phyloP scores from a whole-genome alignment of 2,113 vertebrate species.

The Carollia perspicillata region DNA sequence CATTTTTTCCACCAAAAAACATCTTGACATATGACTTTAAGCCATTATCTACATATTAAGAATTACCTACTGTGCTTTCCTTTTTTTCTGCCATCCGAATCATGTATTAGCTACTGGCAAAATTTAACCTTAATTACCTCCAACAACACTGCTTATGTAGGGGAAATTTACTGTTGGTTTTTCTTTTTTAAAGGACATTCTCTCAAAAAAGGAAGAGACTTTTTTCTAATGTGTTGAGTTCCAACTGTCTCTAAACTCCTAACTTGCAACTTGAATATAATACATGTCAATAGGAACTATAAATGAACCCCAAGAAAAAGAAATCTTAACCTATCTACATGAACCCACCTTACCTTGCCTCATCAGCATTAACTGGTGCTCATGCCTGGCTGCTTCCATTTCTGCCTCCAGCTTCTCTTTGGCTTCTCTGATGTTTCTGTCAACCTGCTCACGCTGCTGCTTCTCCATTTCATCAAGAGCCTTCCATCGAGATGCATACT shows the following conservation, averaged over 20 bases:
- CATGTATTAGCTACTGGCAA: not conserved
- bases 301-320: not conserved
- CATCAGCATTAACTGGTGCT: conserved; percentile 99
- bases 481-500: conserved; percentile 97
- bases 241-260: not conserved
- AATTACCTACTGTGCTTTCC: not conserved
- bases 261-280: not conserved
- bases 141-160: not conserved
- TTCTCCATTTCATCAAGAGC: conserved; percentile 98
- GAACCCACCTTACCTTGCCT: conserved; percentile 89
- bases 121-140: conserved; percentile 6
- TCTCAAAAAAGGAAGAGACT: not conserved
- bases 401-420: conserved; percentile 98
- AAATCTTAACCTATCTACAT: not conserved
- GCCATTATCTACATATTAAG: not conserved
- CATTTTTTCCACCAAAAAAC: not conserved
- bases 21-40: not conserved
- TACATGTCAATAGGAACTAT: not conserved
- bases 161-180: not conserved
- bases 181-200: not conserved
- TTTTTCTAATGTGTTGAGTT: not conserved
- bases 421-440: conserved; percentile 94
- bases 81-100: not conserved
- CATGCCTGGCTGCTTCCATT: conserved; percentile 97
- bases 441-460: conserved; percentile 95